Base-by-base conservation (phyloP, 2,888 invertebrate species). In the Torymus texanus region DNA sequence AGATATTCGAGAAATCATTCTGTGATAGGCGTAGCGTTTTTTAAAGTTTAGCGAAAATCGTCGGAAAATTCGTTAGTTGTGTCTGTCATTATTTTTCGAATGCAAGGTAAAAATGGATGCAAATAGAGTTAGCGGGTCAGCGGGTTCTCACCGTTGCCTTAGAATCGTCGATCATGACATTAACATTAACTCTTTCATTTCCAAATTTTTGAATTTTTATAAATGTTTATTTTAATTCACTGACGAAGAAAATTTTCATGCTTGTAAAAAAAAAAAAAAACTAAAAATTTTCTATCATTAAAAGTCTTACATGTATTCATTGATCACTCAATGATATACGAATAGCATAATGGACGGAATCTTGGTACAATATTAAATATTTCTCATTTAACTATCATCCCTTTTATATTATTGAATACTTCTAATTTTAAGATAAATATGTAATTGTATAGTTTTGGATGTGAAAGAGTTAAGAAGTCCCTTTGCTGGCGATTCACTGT, bases 11-110 rank as follows among this genome's bases (percentile, higher is more conserved):
- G 56, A 75, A 81, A 68, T 78, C 59, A 78, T 82, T 82, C 82
- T 82, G 82, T 82, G 82, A 80, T 82, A 82, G 82, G 55, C 53
- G 67, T 79, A 79, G 66, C 72, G 68, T 81, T 79, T 77, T 75
- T 70, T 75, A 75, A 80, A 78, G 41, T 56, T 71, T 53, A 72
- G 75, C 65, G 55, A 67, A 68, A 56, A 79, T 79, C 51, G 56
- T 67, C 62, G 71, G 51, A 80, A 77, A 50, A 75, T 78, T 62
- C 63, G 66, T 77, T 72, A 72, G 72, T 79, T 76, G 41, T 72
- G 65, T 72, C 71, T 24, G 65, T 75, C 63, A 68, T 78, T 71
- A 72, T 67, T 77, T 68, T 75, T 18, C 29, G 29, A 67, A 18
- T 63, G 50, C 56, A 67, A 62, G 18, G 58, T 29, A 21, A 21